Conservation (phyloP, 2,888 invertebrate species). For the Tetragonula carbonaria region DNA sequence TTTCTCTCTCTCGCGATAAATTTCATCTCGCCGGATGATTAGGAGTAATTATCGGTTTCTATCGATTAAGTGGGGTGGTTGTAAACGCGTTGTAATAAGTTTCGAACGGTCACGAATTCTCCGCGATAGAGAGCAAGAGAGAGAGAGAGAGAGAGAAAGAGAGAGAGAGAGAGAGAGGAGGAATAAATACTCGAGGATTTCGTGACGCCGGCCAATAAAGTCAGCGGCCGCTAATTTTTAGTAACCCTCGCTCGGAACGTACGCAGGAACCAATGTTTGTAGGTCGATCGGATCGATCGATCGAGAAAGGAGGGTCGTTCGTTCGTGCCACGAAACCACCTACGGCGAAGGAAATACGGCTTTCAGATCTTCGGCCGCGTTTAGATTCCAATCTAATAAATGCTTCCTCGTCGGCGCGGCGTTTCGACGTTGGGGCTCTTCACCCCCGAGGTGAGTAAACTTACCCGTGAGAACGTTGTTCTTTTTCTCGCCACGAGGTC, state of each 20-base stretch:
- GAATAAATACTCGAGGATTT: constrained; percentile 54
- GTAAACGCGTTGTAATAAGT: constrained; percentile 22
- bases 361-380: constrained; percentile 76
- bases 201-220: constrained; percentile 79
- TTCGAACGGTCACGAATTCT: constrained; percentile 38
- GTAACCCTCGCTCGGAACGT: constrained; percentile 65
- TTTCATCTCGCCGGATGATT: constrained; percentile 63
- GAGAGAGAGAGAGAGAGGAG: constrained; percentile 2
- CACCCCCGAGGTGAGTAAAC: constrained; percentile 55
- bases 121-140: constrained; percentile 6
- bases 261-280: constrained; percentile 42
- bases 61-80: constrained; percentile 13
- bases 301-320: constrained; percentile 56
- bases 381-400: constrained; percentile 81
- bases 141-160: too few relatives aligned
- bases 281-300: constrained; percentile 60
- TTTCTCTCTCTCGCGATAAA: constrained; percentile 56
- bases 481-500: background rate
- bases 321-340: constrained; percentile 72
- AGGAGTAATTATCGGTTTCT: constrained; percentile 67
- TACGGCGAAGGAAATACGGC: constrained; percentile 80
- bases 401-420: constrained; percentile 74
- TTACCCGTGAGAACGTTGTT: constrained; percentile 60
- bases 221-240: constrained; percentile 77
- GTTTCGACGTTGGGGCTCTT: constrained; percentile 55